These are phyloP conservation scores for Motacilla alba DNA, from an alignment of 2,113 vertebrate species.

Conservation along the genomic window DNA sequence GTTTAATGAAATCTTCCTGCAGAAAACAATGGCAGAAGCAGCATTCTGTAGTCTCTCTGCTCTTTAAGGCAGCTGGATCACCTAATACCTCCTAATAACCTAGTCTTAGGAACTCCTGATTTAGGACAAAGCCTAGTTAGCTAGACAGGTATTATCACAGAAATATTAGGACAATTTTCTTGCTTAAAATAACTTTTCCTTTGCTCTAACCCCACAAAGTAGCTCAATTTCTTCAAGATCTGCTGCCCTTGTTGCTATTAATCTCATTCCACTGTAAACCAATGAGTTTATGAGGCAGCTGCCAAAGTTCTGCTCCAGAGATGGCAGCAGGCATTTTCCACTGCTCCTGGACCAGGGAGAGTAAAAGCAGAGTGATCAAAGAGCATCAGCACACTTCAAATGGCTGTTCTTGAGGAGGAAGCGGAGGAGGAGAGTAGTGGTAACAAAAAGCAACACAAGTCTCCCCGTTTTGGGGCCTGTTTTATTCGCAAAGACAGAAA, in stretches of 20 bases:
- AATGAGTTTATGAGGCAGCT: neutral
- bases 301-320: neutral
- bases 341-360: neutral
- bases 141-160: neutral
- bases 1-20: neutral
- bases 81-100: neutral
- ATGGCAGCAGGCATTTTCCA: neutral
- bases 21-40: neutral
- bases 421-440: fast-evolving
- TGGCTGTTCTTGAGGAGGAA: neutral
- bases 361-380: neutral
- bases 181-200: neutral
- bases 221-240: neutral
- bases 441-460: neutral
- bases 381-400: neutral
- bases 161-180: neutral
- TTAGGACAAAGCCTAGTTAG: neutral
- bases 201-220: neutral
- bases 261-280: neutral
- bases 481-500: neutral
- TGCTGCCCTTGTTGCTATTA: neutral
- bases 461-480: neutral
- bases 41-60: neutral
- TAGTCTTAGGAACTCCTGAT: neutral
- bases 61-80: neutral